Evolutionary conservation across 1,140 invertebrate genomes (phyloP).

Genomic region (Trichonephila clavata): DNA sequence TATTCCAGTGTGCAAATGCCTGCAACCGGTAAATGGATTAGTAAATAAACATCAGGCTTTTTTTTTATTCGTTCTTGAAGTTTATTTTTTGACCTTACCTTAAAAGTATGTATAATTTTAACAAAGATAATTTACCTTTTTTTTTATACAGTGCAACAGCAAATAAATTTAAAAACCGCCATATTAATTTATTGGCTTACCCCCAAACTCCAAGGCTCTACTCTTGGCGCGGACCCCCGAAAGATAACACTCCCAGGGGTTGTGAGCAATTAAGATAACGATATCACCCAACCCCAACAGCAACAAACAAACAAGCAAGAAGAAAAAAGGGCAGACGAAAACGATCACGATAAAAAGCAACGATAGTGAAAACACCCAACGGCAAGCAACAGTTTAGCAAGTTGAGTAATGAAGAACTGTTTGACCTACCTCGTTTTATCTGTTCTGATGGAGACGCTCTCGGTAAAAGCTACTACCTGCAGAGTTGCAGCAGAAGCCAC

Average conservation of each 20-base stretch:
- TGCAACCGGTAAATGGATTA: too few species aligned
- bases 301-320: slow-evolving; percentile 5
- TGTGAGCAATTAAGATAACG: slow-evolving; percentile 47
- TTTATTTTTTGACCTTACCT: too few species aligned
- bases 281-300: not conserved
- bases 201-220: not conserved
- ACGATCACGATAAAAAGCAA: not conserved
- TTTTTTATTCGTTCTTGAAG: too few species aligned
- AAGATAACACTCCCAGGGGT: slow-evolving; percentile 1
- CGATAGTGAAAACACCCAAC: slow-evolving; percentile 54
- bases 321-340: not conserved
- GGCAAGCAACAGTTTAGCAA: slow-evolving; percentile 71
- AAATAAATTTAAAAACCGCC: not conserved
- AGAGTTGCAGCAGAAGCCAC: slow-evolving; percentile 44
- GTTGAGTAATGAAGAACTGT: slow-evolving; percentile 45
- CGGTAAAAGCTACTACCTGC: not conserved
- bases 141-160: too few species aligned
- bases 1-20: too few species aligned
- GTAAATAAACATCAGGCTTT: too few species aligned
- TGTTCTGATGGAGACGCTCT: not conserved
- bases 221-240: not conserved
- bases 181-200: not conserved
- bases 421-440: slow-evolving; percentile 59
- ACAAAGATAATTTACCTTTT: too few species aligned
- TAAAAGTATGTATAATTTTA: too few species aligned